These are phyloP conservation scores for Tiliacea aurago DNA, from an alignment of 2,888 invertebrate species.

Conservation along the genomic window DNA sequence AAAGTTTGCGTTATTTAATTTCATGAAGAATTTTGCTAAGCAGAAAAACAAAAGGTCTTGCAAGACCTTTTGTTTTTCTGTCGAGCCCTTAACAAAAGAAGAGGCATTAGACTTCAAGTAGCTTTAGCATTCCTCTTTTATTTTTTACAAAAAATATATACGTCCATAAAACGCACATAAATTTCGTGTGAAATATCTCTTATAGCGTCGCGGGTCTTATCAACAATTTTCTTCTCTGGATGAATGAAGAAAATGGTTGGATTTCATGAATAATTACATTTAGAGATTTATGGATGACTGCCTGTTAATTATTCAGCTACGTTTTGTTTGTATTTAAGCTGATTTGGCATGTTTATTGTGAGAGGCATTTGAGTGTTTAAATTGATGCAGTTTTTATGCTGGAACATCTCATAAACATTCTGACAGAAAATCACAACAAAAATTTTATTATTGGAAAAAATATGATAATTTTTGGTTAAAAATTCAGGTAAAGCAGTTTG, in stretches of 20 bases:
- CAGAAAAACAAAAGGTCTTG: no score
- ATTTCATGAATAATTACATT: conserved; percentile 80
- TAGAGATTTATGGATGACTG: conserved; percentile 66
- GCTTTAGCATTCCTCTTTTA: conserved; percentile 8
- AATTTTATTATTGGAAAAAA: background rate
- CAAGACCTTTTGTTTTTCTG: background rate
- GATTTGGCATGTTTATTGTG: conserved; percentile 12
- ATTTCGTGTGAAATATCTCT: conserved; percentile 45
- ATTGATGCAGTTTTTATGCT: background rate
- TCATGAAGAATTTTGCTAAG: background rate
- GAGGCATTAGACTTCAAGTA: background rate
- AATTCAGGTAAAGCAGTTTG: background rate
- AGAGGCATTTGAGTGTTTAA: background rate
- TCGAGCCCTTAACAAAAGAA: background rate
- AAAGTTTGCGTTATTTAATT: background rate
- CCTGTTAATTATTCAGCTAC: conserved; percentile 55
- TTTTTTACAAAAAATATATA: conserved; percentile 27
- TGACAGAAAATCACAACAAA: background rate
- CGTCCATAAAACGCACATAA: conserved; percentile 46
- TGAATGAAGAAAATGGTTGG: conserved; percentile 74
- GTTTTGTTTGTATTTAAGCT: conserved; percentile 27
- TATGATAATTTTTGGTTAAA: background rate
- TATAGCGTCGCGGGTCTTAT: conserved; percentile 67
- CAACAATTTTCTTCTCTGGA: conserved; percentile 74
- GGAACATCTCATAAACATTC: background rate